Conservation (phyloP, 53 echinoderm and acorn worm genomes). For the Hippasteria phrygiana region DNA sequence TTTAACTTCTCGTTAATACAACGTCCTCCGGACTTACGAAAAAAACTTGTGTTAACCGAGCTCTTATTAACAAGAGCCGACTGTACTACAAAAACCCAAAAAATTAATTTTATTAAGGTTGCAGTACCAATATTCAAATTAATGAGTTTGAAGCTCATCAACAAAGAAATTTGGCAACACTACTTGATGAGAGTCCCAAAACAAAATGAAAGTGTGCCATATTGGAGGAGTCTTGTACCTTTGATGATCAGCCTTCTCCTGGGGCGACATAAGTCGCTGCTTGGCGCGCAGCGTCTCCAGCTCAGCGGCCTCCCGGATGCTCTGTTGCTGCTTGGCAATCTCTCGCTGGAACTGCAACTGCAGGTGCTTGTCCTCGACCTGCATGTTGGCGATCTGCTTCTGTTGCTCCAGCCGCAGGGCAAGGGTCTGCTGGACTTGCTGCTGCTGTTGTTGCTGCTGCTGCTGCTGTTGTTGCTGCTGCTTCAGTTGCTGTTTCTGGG, state of each 20-base stretch:
- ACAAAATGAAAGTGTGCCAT: too few species aligned
- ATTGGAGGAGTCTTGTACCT: conserved; percentile 62
- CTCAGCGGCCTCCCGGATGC: conserved; percentile 68
- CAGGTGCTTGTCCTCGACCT: conserved; percentile 69
- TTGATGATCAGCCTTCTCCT: conserved; percentile 80
- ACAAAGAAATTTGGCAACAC: too few species aligned
- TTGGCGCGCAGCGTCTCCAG: conserved; percentile 58
- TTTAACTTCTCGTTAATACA: too few species aligned
- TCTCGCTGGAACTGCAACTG: conserved; percentile 77
- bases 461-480: conserved; percentile 55
- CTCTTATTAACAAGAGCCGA: too few species aligned
- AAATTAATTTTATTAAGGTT: too few species aligned
- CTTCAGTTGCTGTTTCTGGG: conserved; percentile 62
- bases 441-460: conserved; percentile 48
- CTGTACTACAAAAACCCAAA: too few species aligned
- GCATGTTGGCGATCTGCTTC: conserved; percentile 62
- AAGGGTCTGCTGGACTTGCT: conserved; percentile 38
- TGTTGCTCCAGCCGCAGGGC: conserved; percentile 50
- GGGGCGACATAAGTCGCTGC: conserved; percentile 54
- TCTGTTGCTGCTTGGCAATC: conserved; percentile 68
- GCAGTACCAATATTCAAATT: too few species aligned
- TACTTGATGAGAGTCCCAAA: too few species aligned
- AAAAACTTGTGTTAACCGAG: too few species aligned
- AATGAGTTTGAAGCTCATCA: too few species aligned
- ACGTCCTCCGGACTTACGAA: too few species aligned